Conservation (phyloP, 2,797 vertebrate genomes). For the Mergus octosetaceus region DNA sequence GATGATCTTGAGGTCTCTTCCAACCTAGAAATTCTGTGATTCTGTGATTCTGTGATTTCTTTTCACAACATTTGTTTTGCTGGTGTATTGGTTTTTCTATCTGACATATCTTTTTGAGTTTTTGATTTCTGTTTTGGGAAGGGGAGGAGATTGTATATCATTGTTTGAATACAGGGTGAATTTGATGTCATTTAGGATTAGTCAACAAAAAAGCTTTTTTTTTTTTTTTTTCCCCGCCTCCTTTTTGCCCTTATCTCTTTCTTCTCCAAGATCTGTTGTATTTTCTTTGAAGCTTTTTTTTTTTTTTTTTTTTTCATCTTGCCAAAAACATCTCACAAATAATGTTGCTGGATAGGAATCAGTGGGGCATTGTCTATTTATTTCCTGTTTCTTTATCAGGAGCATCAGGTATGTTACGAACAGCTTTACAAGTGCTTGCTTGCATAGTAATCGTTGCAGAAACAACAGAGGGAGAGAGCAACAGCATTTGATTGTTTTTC, state of each 20-base stretch:
- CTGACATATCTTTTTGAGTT: not conserved
- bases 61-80: not conserved
- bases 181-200: not conserved
- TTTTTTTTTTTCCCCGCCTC: too few species aligned
- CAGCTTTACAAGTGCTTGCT: not conserved
- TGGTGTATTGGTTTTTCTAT: not conserved
- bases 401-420: not conserved
- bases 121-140: not conserved
- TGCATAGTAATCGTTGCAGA: not conserved
- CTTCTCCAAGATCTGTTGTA: not conserved
- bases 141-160: not conserved
- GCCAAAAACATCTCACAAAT: not conserved
- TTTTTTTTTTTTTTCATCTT: not conserved
- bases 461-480: not conserved
- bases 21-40: too few species aligned
- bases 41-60: too few species aligned
- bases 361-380: accelerated
- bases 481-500: not conserved
- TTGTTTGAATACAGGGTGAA: not conserved
- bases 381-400: not conserved
- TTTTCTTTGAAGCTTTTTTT: not conserved
- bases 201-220: not conserved
- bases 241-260: not conserved
- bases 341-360: too few species aligned
- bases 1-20: too few species aligned